Evolutionary conservation across 2,888 invertebrate species (phyloP).

Genomic region (Thelaira solivaga): DNA sequence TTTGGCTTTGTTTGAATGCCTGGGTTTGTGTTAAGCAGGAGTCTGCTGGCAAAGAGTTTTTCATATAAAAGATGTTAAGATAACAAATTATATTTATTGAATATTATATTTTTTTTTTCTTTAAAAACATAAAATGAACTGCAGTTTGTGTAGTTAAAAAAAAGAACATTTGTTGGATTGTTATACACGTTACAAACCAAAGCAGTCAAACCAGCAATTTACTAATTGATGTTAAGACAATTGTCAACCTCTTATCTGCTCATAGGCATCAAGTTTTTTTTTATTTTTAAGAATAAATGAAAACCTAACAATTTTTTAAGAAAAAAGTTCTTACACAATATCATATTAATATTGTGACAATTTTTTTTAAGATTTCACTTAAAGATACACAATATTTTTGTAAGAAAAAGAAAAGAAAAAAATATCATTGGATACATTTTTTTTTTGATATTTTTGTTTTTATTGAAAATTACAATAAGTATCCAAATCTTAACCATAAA

Average conservation of each 20-base stretch:
- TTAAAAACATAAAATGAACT: no score
- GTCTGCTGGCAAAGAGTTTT: conserved; percentile 37
- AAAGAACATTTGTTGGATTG: not conserved
- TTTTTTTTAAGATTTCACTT: conserved; percentile 1
- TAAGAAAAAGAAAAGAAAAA: not conserved
- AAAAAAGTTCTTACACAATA: conserved; percentile 38
- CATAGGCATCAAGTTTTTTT: conserved; percentile 39
- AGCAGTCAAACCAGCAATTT: conserved; percentile 18
- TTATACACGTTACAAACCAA: conserved; percentile 1
- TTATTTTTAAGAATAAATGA: no score
- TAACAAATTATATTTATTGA: conserved; percentile 61
- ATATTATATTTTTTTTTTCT: conserved; percentile 33
- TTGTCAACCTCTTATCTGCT: conserved; percentile 52
- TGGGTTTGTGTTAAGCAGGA: not conserved
- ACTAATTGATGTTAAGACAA: conserved; percentile 61
- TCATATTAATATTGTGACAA: conserved; percentile 40
- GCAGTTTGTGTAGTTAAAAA: not conserved
- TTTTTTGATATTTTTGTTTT: not conserved
- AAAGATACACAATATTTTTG: not conserved
- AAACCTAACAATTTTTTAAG: not conserved
- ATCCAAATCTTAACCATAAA: no score
- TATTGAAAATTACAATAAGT: no score
- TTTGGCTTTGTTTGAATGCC: not conserved
- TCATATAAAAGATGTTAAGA: conserved; percentile 52
- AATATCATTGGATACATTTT: not conserved